Base-by-base conservation (phyloP, 2,888 invertebrate species). In the Hybos culiciformis region DNA sequence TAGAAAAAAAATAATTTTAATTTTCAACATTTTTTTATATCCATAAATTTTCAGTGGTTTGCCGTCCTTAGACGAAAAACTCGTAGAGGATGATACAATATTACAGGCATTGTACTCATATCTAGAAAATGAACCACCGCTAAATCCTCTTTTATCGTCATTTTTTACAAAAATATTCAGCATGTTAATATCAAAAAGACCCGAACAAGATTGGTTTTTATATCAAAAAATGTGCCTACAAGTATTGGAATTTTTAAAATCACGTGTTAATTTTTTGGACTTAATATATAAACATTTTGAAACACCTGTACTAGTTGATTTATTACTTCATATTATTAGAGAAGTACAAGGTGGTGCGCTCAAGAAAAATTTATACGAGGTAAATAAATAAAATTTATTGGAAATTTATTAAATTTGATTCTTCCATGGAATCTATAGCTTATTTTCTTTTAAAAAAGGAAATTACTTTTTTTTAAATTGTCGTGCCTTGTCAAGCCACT, bases 81-180 rank as follows among this genome's bases (percentile, higher is more conserved):
- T 96, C 53, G 85, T 87, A 46, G 77, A 78, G 49, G 83, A 90
- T 59, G 75, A 80, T 53, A 71, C 72, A 37, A 77, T 87, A 58
- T 75, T 96, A 67, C 77, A 81, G 57, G 80, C 85, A 58, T 74
- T 96, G 47, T 94, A 90, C 66, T 78, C 80, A 60, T 94, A 94
- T 72, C 74, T 94, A 57, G 84, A 87, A 63, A 75, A 75, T 49
- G 83, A 88, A 52, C 80, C 85, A 54, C 86, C 88, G 29, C 73
- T 96, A 45, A 96, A 96, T 70, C 92, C 94, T 42, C 72, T 96
- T 53, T 73, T 94, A 59, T 91, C 94, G 41, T 93, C 92, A 50
- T 96, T 91, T 73, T 92, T 93, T 71, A 91, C 90, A 69, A 91
- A 91, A 75, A 90, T 90, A 50, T 78, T 96, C 67, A 84, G 86